A percentile compares a stretch with the other conserved stretches of the same genome.
Evolutionary conservation across 2,797 vertebrate species (phyloP).

Genomic region (Chelon labrosus): DNA sequence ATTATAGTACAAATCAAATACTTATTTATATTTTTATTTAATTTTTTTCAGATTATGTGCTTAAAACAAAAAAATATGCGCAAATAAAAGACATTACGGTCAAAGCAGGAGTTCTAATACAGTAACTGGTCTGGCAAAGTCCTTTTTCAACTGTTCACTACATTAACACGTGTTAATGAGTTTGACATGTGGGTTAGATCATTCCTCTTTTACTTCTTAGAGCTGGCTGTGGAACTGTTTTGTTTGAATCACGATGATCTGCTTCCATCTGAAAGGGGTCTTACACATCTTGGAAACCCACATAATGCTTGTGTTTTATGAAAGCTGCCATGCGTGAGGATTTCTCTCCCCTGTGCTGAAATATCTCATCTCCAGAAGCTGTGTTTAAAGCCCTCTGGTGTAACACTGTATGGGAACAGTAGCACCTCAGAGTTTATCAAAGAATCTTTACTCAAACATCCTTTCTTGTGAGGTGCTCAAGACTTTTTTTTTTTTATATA

Average conservation of each 20-base stretch:
- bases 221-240: neutral
- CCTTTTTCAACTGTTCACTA: no score
- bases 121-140: no score
- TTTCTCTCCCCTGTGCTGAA: conserved; percentile 26
- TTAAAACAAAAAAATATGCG: neutral
- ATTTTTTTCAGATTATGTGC: neutral
- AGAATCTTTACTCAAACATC: conserved; percentile 47
- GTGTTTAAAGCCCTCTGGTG: conserved; percentile 43
- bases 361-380: conserved; percentile 27
- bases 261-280: conserved; percentile 11
- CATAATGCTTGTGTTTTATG: conserved; percentile 39
- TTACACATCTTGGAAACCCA: conserved; percentile 19
- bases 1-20: neutral
- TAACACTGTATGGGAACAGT: conserved; percentile 33
- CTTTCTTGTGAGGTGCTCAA: conserved; percentile 49
- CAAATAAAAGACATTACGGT: no score
- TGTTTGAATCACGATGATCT: conserved; percentile 18
- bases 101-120: neutral
- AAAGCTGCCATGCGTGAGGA: conserved; percentile 21
- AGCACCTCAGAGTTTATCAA: conserved; percentile 50
- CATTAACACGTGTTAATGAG: neutral
- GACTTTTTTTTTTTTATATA: conserved; percentile 39
- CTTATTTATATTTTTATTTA: no score
- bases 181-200: conserved; percentile 14
- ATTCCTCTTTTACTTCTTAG: conserved; percentile 13